These are phyloP conservation scores for Capromys pilorides DNA, from an alignment of 2,797 vertebrate species.

Conservation along the genomic window DNA sequence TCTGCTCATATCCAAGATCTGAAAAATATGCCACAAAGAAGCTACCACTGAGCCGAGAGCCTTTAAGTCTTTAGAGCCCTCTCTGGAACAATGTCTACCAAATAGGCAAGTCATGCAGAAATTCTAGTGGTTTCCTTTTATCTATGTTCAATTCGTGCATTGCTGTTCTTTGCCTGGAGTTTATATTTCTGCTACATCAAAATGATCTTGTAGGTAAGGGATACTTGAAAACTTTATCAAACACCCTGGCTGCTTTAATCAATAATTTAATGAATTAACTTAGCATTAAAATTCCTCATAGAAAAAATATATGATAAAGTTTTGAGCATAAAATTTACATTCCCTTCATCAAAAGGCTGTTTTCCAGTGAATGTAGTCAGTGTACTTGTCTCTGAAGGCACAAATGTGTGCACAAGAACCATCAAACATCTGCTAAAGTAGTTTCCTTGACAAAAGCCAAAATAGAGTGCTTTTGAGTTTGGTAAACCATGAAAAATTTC, in stretches of 20 bases:
- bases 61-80: constrained; percentile 24
- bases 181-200: constrained; percentile 12
- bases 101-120: background rate
- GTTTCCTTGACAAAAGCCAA: constrained; percentile 69
- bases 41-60: background rate
- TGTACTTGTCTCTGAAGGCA: constrained; percentile 71
- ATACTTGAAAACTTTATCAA: constrained; percentile 31
- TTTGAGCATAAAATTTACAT: constrained; percentile 69
- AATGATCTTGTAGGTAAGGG: constrained; percentile 48
- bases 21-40: background rate
- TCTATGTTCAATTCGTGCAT: background rate
- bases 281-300: constrained; percentile 51
- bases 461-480: constrained; percentile 58
- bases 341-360: constrained; percentile 30
- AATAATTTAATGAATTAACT: constrained; percentile 62
- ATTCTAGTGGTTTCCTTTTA: background rate
- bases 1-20: background rate
- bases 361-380: constrained; percentile 59
- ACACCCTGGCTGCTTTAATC: constrained; percentile 50
- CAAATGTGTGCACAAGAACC: constrained; percentile 51
- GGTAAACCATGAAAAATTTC: constrained; percentile 58
- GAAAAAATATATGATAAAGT: constrained; percentile 39
- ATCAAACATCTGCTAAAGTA: constrained; percentile 61
- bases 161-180: constrained; percentile 16
- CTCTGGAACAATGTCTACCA: background rate